These are phyloP conservation scores for Buphagus erythrorhynchus DNA, from an alignment of 2,797 vertebrate genomes.

Conservation along the genomic window DNA sequence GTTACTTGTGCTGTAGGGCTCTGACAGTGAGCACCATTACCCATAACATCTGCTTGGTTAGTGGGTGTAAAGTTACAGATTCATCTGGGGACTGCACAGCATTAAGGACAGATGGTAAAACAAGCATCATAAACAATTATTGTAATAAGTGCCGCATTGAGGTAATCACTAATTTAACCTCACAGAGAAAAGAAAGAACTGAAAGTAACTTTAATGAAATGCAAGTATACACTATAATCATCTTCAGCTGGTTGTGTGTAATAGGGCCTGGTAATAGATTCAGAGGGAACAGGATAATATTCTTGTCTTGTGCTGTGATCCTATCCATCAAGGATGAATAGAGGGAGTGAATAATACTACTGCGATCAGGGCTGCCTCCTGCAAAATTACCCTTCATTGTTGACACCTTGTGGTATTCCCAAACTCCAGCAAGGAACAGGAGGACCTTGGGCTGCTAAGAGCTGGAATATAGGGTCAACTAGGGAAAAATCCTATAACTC, in stretches of 20 bases:
- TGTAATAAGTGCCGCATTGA: constrained; percentile 63
- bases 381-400: not conserved
- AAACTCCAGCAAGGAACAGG: not conserved
- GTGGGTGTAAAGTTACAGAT: constrained; percentile 60
- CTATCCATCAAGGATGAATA: constrained; percentile 38
- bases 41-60: constrained; percentile 59
- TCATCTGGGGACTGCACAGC: constrained; percentile 57
- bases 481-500: not conserved
- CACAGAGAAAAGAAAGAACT: constrained; percentile 48
- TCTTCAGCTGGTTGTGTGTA: constrained; percentile 56
- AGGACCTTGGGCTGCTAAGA: not conserved
- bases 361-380: not conserved
- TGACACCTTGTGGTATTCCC: not conserved
- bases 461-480: not conserved
- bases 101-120: constrained; percentile 75
- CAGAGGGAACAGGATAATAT: constrained; percentile 18
- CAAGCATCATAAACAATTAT: constrained; percentile 72
- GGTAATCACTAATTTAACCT: constrained; percentile 69
- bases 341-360: not conserved
- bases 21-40: not conserved
- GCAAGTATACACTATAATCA: constrained; percentile 58
- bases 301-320: constrained; percentile 24
- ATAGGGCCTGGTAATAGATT: constrained; percentile 52
- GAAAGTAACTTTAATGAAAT: constrained; percentile 57
- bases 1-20: not conserved